Percentiles rank a stretch among this genome's conserved stretches.
Evolutionary conservation across 2,888 invertebrate genomes (phyloP).

Genomic region (Scaptomyza reducta): DNA sequence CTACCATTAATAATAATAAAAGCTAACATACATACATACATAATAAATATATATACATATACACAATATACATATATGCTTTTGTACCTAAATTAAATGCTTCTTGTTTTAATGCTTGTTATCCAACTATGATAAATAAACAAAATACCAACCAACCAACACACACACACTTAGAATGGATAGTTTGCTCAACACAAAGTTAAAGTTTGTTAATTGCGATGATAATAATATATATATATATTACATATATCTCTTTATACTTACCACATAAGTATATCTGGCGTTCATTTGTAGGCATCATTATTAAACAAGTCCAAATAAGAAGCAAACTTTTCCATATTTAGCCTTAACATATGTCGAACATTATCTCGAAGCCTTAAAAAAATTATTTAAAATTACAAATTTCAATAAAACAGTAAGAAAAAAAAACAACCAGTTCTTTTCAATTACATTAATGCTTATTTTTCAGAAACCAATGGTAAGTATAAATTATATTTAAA

Average conservation of each 20-base stretch:
- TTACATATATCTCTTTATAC: constrained; percentile 31
- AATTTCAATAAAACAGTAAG: constrained; percentile 69
- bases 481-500: not conserved
- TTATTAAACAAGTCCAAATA: constrained; percentile 48
- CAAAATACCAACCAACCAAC: constrained; percentile 12
- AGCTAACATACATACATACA: constrained; percentile 49
- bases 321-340: constrained; percentile 73
- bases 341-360: constrained; percentile 71
- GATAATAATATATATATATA: constrained; percentile 18
- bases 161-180: constrained; percentile 55
- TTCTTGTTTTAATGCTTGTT: constrained; percentile 65
- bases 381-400: constrained; percentile 68
- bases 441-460: too few species aligned
- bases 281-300: constrained; percentile 10
- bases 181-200: constrained; percentile 65
- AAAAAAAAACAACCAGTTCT: constrained; percentile 1
- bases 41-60: constrained; percentile 47
- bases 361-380: constrained; percentile 78
- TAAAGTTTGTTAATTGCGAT: constrained; percentile 57
- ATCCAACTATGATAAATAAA: constrained; percentile 38
- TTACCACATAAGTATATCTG: constrained; percentile 20
- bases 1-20: constrained; percentile 51
- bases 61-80: constrained; percentile 60
- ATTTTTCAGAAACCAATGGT: too few species aligned
- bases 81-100: constrained; percentile 76